A percentile compares a stretch with the other conserved stretches of the same genome.
Evolutionary conservation across 1,140 invertebrate genomes (phyloP).

Genomic region (Asbolus verrucosus): DNA sequence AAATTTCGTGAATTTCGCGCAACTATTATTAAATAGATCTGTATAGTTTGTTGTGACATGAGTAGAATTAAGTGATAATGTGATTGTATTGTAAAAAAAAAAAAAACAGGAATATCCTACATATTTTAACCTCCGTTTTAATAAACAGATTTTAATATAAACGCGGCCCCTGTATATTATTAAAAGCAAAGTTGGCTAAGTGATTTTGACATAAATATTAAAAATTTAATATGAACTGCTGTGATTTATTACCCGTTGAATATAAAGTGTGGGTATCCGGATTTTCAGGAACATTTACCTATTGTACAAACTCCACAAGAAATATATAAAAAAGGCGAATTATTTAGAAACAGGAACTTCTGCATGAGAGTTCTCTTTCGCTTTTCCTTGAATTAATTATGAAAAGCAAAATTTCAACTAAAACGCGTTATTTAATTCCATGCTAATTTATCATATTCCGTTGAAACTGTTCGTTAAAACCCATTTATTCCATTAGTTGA

Average conservation of each 20-base stretch:
- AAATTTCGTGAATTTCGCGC: too few relatives aligned
- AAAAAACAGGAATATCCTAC: background rate
- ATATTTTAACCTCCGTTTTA: conserved; percentile 18
- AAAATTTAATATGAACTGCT: conserved; percentile 51
- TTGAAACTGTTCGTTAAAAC: conserved; percentile 26
- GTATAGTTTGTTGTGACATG: too few relatives aligned
- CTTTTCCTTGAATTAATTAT: too few relatives aligned
- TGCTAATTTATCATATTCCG: conserved; percentile 25
- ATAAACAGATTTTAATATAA: conserved; percentile 44
- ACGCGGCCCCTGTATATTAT: conserved; percentile 29
- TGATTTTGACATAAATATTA: conserved; percentile 53
- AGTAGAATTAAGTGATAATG: too few relatives aligned
- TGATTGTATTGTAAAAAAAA: background rate
- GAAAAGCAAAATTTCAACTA: background rate
- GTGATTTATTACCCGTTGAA: conserved; percentile 47
- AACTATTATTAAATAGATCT: too few relatives aligned
- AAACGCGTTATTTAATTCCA: conserved; percentile 28
- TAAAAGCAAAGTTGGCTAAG: conserved; percentile 41
- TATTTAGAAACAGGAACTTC: too few relatives aligned
- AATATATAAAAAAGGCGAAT: too few relatives aligned
- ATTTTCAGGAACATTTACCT: conserved; percentile 39
- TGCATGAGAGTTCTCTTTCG: too few relatives aligned
- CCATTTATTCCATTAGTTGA: conserved; percentile 5
- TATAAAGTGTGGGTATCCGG: conserved; percentile 7
- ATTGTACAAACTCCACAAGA: too few relatives aligned